Evolutionary conservation across 1,140 invertebrate species (phyloP).

Genomic region (Drosophila nannoptera): DNA sequence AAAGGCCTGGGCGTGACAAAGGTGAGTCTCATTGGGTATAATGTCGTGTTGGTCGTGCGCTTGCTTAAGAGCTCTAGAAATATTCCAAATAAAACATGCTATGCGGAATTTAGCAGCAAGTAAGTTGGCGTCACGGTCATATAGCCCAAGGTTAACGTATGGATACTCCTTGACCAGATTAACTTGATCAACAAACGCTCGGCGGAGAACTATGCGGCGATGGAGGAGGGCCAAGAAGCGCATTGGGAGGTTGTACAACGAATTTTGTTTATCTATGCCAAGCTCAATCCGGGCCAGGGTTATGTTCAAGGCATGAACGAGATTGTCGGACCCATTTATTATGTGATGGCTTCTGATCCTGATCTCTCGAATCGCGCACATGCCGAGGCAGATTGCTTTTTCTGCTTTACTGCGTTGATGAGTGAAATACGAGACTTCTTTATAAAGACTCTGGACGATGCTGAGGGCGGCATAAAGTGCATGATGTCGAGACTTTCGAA

Average conservation of each 20-base stretch:
- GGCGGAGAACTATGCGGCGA: conserved; percentile 88
- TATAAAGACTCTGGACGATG: conserved; percentile 96
- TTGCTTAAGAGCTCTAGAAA: conserved; percentile 9
- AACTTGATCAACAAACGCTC: conserved; percentile 85
- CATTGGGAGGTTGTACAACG: conserved; percentile 98
- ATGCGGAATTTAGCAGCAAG: conserved; percentile 68
- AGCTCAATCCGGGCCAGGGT: conserved; percentile 97
- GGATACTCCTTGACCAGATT: conserved; percentile 54
- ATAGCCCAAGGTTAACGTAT: conserved; percentile 8
- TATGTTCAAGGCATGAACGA: conserved; percentile 99
- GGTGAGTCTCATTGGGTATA: conserved; percentile 80
- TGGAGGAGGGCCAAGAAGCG: conserved; percentile 90
- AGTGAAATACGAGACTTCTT: conserved; percentile 98
- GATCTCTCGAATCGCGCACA: conserved; percentile 90
- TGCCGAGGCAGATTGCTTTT: conserved; percentile 98
- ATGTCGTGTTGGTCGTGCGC: not conserved
- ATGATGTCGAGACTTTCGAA: conserved; percentile 90
- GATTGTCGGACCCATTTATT: conserved; percentile 98
- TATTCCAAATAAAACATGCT: conserved; percentile 39
- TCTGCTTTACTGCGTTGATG: conserved; percentile 98
- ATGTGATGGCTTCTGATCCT: conserved; percentile 95
- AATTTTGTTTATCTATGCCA: conserved; percentile 98
- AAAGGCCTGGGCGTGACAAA: conserved; percentile 94
- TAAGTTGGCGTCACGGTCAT: conserved; percentile 43
- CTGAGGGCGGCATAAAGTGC: conserved; percentile 91